phyloP scores from a whole-genome alignment of 2,113 vertebrate species.

The Spheniscus mendiculus region DNA sequence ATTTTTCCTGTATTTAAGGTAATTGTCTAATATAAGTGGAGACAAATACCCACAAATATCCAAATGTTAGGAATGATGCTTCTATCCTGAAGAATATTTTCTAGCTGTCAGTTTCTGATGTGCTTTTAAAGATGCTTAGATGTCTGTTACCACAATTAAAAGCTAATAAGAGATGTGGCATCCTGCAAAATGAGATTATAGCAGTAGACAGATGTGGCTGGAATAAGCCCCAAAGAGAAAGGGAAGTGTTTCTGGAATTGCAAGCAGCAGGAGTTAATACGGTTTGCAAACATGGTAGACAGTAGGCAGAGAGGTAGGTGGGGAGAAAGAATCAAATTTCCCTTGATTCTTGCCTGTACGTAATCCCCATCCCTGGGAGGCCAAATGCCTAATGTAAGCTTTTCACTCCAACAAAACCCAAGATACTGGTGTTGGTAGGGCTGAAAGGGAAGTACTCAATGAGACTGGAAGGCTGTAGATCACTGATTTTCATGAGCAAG shows the following conservation, averaged over 20 bases:
- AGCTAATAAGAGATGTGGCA: not conserved
- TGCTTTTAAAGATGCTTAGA: not conserved
- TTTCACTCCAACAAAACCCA: not conserved
- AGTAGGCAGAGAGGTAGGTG: constrained; percentile 26
- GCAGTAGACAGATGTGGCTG: constrained; percentile 53
- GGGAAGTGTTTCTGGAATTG: constrained; percentile 20
- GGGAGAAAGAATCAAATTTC: constrained; percentile 37
- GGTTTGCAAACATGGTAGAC: constrained; percentile 44
- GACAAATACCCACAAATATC: not conserved
- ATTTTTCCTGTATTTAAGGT: not conserved
- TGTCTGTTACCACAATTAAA: constrained; percentile 4
- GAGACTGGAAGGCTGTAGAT: not conserved
- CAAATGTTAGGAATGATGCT: not conserved
- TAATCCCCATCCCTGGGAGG: constrained; percentile 38
- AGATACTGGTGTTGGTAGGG: not conserved
- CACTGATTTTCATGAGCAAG: not conserved
- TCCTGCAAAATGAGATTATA: constrained; percentile 23
- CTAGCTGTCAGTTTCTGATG: not conserved
- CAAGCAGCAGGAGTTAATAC: constrained; percentile 37
- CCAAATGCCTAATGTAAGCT: not conserved
- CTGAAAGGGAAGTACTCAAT: not conserved
- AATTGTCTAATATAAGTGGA: not conserved
- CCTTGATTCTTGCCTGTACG: not conserved
- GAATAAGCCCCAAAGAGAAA: constrained; percentile 15
- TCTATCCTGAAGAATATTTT: not conserved